These are phyloP conservation scores for Drosophila fungiperda DNA, from an alignment of 2,888 invertebrate species.

Conservation along the genomic window DNA sequence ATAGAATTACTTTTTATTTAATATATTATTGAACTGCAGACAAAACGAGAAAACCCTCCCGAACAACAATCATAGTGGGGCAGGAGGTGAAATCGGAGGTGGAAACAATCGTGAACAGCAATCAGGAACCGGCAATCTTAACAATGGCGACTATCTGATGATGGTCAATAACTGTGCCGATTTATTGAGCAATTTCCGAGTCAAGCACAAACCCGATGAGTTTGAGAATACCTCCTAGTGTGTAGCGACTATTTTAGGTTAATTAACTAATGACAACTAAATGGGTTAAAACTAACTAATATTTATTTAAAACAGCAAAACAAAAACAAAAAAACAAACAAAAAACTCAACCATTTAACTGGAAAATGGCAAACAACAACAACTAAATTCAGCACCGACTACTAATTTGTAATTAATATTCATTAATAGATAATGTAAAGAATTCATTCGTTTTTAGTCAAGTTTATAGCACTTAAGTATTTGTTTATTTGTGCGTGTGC, in stretches of 20 bases:
- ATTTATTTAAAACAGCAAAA: slow-evolving; percentile 64
- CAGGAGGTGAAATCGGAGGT: slow-evolving; percentile 43
- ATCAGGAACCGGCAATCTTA: slow-evolving; percentile 67
- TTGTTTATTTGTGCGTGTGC: slow-evolving; percentile 50
- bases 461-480: slow-evolving; percentile 53
- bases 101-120: slow-evolving; percentile 65
- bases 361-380: slow-evolving; percentile 26
- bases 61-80: slow-evolving; percentile 59
- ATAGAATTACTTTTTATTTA: not conserved
- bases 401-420: slow-evolving; percentile 68
- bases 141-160: slow-evolving; percentile 86
- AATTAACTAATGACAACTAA: slow-evolving; percentile 50
- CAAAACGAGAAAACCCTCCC: slow-evolving; percentile 74
- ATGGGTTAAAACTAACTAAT: slow-evolving; percentile 60
- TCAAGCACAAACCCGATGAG: slow-evolving; percentile 85
- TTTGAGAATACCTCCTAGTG: slow-evolving; percentile 85
- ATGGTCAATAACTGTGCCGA: slow-evolving; percentile 89
- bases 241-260: slow-evolving; percentile 75
- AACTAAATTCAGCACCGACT: slow-evolving; percentile 45
- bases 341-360: slow-evolving; percentile 47
- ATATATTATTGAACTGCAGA: slow-evolving; percentile 32
- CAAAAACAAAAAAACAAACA: slow-evolving; percentile 35
- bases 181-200: slow-evolving; percentile 86
- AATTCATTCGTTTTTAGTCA: slow-evolving; percentile 49
- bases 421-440: slow-evolving; percentile 65